Evolutionary conservation across 2,797 vertebrate genomes (phyloP).

Genomic region (Uromys caudimaculatus): DNA sequence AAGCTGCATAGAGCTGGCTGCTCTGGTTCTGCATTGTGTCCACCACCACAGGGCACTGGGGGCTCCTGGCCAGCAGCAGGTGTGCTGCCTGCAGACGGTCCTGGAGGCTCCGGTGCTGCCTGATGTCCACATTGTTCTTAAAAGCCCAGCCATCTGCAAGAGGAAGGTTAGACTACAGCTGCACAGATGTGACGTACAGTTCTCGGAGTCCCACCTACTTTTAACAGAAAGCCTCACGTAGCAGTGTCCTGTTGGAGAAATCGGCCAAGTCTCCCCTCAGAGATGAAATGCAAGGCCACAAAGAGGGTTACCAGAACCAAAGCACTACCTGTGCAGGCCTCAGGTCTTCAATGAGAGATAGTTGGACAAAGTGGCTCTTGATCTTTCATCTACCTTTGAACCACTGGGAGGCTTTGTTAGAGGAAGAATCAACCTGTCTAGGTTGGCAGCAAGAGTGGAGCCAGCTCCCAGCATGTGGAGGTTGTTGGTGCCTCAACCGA

Average conservation of each 20-base stretch:
- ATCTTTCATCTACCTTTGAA: not conserved
- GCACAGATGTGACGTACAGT: not conserved
- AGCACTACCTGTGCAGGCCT: not conserved
- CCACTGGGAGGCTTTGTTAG: not conserved
- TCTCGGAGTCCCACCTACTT: not conserved
- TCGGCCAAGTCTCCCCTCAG: not conserved
- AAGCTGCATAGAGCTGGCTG: slow-evolving; percentile 90
- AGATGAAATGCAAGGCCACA: not conserved
- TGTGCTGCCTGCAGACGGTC: slow-evolving; percentile 91
- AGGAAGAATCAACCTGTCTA: not conserved
- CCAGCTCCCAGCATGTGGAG: not conserved
- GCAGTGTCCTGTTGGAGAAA: not conserved
- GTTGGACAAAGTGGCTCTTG: not conserved
- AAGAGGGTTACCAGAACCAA: not conserved
- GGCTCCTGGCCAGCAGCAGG: slow-evolving; percentile 85
- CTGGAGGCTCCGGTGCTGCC: slow-evolving; percentile 90
- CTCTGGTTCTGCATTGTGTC: slow-evolving; percentile 93
- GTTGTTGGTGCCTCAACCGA: not conserved
- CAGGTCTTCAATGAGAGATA: not conserved
- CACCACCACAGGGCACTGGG: slow-evolving; percentile 92
- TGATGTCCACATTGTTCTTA: slow-evolving; percentile 93
- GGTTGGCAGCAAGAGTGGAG: not conserved
- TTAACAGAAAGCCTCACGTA: not conserved
- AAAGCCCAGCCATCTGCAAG: slow-evolving; percentile 95
- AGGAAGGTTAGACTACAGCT: slow-evolving; percentile 23